These are phyloP conservation scores for Zaprionus capensis DNA, from an alignment of 1,140 invertebrate genomes.

Conservation along the genomic window DNA sequence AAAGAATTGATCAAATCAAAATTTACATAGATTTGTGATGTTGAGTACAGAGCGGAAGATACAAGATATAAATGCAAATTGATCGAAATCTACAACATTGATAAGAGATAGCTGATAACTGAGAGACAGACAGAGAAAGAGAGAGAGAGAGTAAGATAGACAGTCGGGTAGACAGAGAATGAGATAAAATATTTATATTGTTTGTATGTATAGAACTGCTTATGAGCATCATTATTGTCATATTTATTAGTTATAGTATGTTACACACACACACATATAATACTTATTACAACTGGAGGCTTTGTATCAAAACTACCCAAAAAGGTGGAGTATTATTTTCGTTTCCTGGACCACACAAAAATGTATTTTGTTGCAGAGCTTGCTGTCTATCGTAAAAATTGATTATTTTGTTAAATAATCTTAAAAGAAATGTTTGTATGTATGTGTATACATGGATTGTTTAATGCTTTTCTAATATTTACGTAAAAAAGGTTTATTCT, in stretches of 20 bases:
- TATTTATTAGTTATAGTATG: constrained; percentile 39
- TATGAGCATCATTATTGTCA: constrained; percentile 48
- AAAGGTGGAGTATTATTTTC: constrained; percentile 6
- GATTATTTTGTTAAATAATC: constrained; percentile 11
- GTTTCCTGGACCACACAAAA: constrained; percentile 41
- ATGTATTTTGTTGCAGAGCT: neutral
- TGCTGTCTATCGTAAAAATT: neutral
- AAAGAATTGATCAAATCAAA: constrained; percentile 10
- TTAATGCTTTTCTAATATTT: constrained; percentile 67
- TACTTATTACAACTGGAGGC: neutral
- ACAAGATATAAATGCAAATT: constrained; percentile 32
- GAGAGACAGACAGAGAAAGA: constrained; percentile 56
- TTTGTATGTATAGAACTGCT: constrained; percentile 53
- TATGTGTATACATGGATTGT: constrained; percentile 55
- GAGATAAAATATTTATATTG: constrained; percentile 45
- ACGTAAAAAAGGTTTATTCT: constrained; percentile 52
- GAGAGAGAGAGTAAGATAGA: constrained; percentile 53
- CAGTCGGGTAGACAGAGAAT: constrained; percentile 38
- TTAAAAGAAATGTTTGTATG: constrained; percentile 53
- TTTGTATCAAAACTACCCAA: constrained; percentile 7
- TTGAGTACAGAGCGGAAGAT: constrained; percentile 39
- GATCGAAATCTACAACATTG: constrained; percentile 70
- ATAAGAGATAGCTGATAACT: constrained; percentile 56
- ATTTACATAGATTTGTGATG: constrained; percentile 9
- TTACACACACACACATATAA: constrained; percentile 58